phyloP scores from a whole-genome alignment of 2,888 invertebrate species.

The Labia minor region DNA sequence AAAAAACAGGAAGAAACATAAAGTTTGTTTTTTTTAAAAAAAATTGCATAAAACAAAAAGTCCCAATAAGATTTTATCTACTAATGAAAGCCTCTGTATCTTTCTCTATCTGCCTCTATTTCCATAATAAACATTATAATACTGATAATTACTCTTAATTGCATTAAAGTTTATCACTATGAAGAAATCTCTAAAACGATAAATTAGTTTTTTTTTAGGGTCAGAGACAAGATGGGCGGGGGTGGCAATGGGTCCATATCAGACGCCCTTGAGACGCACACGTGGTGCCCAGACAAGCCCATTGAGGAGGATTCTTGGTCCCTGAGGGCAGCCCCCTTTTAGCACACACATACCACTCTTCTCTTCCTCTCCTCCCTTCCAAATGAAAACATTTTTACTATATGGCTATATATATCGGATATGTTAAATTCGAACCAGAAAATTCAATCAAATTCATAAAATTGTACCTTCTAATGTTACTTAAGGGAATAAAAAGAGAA shows the following conservation, averaged over 20 bases:
- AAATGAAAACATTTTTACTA: not conserved
- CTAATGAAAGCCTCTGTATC: no score
- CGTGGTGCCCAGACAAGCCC: not conserved
- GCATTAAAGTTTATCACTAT: no score
- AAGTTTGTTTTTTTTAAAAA: no score
- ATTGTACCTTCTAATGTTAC: not conserved
- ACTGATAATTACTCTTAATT: no score
- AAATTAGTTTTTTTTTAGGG: not conserved
- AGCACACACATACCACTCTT: no score
- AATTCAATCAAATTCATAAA: constrained; percentile 13
- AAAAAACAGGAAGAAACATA: no score
- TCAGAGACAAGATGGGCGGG: not conserved
- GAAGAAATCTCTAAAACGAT: not conserved
- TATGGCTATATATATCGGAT: not conserved
- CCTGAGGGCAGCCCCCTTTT: no score
- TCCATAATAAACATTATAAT: no score
- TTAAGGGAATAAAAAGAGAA: not conserved
- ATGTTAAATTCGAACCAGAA: not conserved
- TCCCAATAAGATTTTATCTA: no score
- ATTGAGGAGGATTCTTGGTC: no score
- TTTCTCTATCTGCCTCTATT: no score
- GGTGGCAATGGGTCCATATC: not conserved
- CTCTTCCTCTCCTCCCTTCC: not conserved
- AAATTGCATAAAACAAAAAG: no score
- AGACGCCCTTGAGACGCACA: not conserved